phyloP scores from a whole-genome alignment of 2,797 vertebrate genomes.

The Girardinus metallicus region DNA sequence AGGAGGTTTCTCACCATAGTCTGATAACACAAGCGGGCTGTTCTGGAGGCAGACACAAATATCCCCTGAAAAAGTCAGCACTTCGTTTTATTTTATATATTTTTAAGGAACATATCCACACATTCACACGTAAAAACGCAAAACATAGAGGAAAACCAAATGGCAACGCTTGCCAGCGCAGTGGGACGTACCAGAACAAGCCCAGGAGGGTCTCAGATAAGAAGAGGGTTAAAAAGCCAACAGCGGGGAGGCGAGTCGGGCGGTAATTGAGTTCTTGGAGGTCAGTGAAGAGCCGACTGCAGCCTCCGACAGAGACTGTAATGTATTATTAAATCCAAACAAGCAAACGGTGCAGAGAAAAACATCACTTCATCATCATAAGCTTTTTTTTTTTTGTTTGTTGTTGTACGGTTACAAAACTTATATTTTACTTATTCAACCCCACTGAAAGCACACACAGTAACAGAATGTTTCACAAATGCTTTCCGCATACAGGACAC shows the following conservation, averaged over 20 bases:
- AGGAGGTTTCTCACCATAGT: too few relatives aligned
- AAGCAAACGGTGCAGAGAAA: not conserved
- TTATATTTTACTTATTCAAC: slow-evolving; percentile 9
- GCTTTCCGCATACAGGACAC: not conserved
- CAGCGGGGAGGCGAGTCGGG: not conserved
- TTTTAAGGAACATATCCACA: not conserved
- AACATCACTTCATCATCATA: not conserved
- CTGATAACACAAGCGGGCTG: slow-evolving; percentile 11
- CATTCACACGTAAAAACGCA: not conserved
- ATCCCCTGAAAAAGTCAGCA: slow-evolving; percentile 2
- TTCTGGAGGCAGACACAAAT: slow-evolving; percentile 15
- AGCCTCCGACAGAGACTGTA: not conserved
- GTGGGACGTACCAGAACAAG: not conserved
- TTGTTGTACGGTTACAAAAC: slow-evolving; percentile 6
- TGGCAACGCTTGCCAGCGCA: not conserved
- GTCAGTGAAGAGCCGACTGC: not conserved
- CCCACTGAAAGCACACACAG: slow-evolving; percentile 1
- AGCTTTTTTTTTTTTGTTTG: not conserved
- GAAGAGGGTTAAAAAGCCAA: not conserved
- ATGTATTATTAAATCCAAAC: not conserved
- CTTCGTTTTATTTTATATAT: not conserved
- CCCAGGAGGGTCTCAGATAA: not conserved
- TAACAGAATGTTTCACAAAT: not conserved
- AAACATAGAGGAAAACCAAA: not conserved
- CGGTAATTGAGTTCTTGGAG: not conserved